Conservation (phyloP, 2,888 invertebrate species). For the Hydropsyche betteni region DNA sequence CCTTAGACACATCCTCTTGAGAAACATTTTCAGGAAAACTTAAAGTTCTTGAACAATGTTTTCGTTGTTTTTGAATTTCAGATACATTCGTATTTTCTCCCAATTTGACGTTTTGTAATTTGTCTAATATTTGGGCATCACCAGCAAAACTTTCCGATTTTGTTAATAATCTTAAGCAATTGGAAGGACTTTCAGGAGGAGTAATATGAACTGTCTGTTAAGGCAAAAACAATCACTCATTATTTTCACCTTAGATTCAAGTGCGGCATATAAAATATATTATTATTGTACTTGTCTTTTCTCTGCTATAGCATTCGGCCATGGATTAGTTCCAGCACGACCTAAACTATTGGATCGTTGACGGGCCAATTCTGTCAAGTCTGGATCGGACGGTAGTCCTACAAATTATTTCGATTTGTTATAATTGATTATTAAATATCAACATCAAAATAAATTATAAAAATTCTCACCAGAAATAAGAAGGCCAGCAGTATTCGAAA, state of each 20-base stretch:
- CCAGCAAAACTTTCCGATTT: conserved; percentile 81
- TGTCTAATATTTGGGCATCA: conserved; percentile 80
- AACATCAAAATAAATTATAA: conserved; percentile 1
- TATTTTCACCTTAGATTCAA: conserved; percentile 5
- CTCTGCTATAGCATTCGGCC: conserved; percentile 57
- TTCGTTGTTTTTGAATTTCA: conserved; percentile 39
- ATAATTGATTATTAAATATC: neutral
- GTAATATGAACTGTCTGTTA: conserved; percentile 63
- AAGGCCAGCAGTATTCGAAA: conserved; percentile 64
- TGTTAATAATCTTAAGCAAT: conserved; percentile 67
- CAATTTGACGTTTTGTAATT: conserved; percentile 67
- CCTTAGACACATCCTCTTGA: conserved; percentile 59
- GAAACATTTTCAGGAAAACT: conserved; percentile 67
- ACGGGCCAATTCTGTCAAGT: conserved; percentile 58
- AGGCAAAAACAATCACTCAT: conserved; percentile 24
- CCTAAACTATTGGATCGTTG: conserved; percentile 63
- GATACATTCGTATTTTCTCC: conserved; percentile 39
- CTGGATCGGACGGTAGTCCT: conserved; percentile 65
- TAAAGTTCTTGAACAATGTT: conserved; percentile 65
- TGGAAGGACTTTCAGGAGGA: conserved; percentile 71
- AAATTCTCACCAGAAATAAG: conserved; percentile 62
- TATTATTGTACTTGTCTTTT: conserved; percentile 57
- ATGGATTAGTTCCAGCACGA: conserved; percentile 57
- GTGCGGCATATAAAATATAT: neutral
- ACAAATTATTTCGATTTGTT: conserved; percentile 8